Evolutionary conservation across 1,140 invertebrate genomes (phyloP), one percentile per base, ranked within the genome.

Genomic region (Batillaria attramentaria): DNA sequence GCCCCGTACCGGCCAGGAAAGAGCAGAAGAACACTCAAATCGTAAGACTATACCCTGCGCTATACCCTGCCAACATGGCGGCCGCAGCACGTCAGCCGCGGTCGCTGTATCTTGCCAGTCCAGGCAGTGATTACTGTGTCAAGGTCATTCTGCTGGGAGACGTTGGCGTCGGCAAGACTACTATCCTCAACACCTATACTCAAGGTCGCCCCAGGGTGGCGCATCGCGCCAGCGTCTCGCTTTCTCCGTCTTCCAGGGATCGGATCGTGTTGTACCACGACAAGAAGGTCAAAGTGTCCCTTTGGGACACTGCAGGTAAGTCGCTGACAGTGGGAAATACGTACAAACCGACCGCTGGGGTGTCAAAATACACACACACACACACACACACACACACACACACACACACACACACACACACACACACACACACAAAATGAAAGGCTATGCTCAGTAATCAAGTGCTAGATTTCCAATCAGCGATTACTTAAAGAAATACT

Each of bases 241-340:
- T 4, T 28, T n/a, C n/a, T 18, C 37, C 10, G 74, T 73, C 68
- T 33, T 73, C n/a, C 50, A 77, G 39, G 72, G 75, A 72, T n/a
- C 79, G 76, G 68, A 50, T 76, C 54, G 8, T 79, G 8, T 62
- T 65, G 6, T 66, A 68, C 46, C 18, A 37, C 6, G 83, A 73
- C 13, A 77, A 82, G 62, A 80, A 65, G 8, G 76, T 83, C 3
- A 35, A 78, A 39, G 20, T 84, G 5, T 31, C 77, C 16, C 50
- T 86, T 2, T 83, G 82, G 78, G 85, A 86, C 69, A 86, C 83
- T 18, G 84, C 81, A 73, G 84, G 84, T 83, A 68, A 37, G 80
- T 72, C 24, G 16, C 13, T 39, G 20, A 54, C 13, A 46, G 28
- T 28, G 39, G 18, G 10, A 43, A 37, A 43, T 10, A 37, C 39